Base-by-base conservation (phyloP, 2,888 invertebrate species). In the Ellobium chinense region DNA sequence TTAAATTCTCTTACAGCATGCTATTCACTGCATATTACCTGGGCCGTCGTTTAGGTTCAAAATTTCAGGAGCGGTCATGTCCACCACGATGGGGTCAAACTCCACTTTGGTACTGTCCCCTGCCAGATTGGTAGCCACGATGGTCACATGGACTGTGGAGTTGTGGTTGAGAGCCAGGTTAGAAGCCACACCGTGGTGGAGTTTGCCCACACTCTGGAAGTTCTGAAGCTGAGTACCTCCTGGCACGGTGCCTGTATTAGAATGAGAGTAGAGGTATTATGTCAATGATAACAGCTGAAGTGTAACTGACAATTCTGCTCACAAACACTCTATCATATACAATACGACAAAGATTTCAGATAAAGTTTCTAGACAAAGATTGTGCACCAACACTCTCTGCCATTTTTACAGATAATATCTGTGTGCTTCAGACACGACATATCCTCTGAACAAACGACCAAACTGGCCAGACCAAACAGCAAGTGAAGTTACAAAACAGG, bases 121-220 rank as follows among this genome's bases (percentile, higher is more conserved):
- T 1, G 88, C 86, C 0, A 82, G 82, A 80, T 88, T 89, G 0
- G 85, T 85, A 12, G 88, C 88, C 29, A 87, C 80, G n/a, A 89
- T 87, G 21, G 88, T 87, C 36, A 89, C 74, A 68, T 84, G 85
- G 9, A 89, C 82, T 24, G 78, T 77, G 18, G 86, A 81, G 62
- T 85, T 84, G 75, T 88, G 87, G 9, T 83, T 80, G n/a, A 88
- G 83, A 14, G 75, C 78, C 37, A 87, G 74, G 14, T 84, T 82
- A 21, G 80, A 79, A n/a, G 82, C 82, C 31, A 75, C 75, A 7
- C 85, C 87, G 82, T 86, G 87, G 3, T 82, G 85, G 24, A 82
- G 79, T 37, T 69, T 65, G 12, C 89, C 88, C 3, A 86, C 86
- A 69, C 85, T 85, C 36, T 54, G 75, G 72, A 84, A 87, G 7